Percentiles rank a stretch among this genome's conserved stretches.
phyloP scores from a whole-genome alignment of 2,113 vertebrate genomes.

The Callipepla californica region DNA sequence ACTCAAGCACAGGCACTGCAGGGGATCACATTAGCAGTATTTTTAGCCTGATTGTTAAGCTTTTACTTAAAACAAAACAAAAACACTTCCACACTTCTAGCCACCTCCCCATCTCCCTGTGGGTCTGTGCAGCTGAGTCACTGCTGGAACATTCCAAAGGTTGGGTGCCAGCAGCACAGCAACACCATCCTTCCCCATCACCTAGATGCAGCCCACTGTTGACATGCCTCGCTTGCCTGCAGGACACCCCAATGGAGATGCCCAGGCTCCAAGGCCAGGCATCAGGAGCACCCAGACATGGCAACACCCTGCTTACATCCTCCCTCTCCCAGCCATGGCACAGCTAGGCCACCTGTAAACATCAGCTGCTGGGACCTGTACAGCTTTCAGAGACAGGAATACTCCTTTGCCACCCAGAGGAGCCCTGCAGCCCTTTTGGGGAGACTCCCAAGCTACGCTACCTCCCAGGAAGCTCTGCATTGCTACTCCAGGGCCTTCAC shows the following conservation, averaged over 20 bases:
- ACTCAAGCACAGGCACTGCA: slow-evolving; percentile 60
- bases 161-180: slow-evolving; percentile 12
- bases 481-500: neutral
- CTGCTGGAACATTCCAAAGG: slow-evolving; percentile 66
- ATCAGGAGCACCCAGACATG: accelerated
- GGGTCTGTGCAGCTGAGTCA: slow-evolving; percentile 78
- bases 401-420: neutral
- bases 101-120: slow-evolving; percentile 71
- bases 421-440: neutral
- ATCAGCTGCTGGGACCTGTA: accelerated
- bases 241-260: neutral
- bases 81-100: slow-evolving; percentile 70
- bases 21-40: slow-evolving; percentile 77
- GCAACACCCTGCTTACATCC: neutral
- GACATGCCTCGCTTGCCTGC: neutral
- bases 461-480: neutral
- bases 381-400: neutral
- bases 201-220: neutral
- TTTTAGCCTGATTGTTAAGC: slow-evolving; percentile 73
- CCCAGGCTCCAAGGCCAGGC: neutral
- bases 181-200: neutral
- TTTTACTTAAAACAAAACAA: no score
- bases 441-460: neutral
- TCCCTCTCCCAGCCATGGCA: neutral
- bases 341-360: neutral